A percentile compares a stretch with the other conserved stretches of the same genome.
phyloP scores from a whole-genome alignment of 2,888 invertebrate genomes.

The Pecten maximus region DNA sequence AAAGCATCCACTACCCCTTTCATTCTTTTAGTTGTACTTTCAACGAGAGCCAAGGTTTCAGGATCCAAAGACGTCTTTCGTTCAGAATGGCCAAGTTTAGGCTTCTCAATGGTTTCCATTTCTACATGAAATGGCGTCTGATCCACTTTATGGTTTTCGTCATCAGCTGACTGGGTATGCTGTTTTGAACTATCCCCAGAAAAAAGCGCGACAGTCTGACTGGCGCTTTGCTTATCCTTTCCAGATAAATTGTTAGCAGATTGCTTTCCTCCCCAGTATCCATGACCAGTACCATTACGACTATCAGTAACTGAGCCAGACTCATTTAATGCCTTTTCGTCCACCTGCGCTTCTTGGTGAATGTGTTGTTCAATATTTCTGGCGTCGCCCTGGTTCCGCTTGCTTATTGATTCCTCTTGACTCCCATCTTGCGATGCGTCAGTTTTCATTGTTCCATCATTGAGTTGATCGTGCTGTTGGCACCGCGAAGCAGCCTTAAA shows the following conservation, averaged over 20 bases:
- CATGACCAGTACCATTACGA: neutral
- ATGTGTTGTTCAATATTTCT: neutral
- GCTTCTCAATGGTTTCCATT: neutral
- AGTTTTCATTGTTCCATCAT: neutral
- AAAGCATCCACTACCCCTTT: neutral
- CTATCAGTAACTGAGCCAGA: neutral
- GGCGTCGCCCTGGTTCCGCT: neutral
- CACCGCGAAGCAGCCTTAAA: neutral
- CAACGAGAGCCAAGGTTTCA: neutral
- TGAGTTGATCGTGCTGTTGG: neutral
- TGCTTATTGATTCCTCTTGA: neutral
- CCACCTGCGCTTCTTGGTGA: neutral
- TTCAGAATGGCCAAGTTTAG: neutral
- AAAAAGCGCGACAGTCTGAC: neutral
- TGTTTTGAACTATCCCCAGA: neutral
- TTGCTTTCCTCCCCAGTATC: neutral
- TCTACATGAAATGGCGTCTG: neutral
- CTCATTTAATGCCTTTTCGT: neutral
- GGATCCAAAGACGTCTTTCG: neutral
- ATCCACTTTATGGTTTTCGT: neutral
- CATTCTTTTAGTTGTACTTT: neutral
- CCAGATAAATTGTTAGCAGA: neutral
- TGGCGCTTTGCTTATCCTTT: neutral
- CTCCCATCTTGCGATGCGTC: neutral
- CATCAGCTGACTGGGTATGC: neutral